These are phyloP conservation scores for Penelope pileata DNA, from an alignment of 2,113 vertebrate species.

Conservation along the genomic window DNA sequence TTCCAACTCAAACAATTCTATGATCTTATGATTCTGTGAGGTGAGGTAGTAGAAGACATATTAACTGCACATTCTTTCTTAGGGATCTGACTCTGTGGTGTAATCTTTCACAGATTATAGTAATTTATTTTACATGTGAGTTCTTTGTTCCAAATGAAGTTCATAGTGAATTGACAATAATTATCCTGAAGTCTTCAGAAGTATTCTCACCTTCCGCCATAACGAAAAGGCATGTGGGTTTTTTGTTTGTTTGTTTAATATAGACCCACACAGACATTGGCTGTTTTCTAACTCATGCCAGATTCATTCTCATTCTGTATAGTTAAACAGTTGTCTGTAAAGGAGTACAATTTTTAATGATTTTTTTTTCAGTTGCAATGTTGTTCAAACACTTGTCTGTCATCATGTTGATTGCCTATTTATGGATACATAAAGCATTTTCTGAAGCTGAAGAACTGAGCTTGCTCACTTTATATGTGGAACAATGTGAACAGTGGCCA, in stretches of 20 bases:
- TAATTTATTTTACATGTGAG: neutral
- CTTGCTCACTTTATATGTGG: neutral
- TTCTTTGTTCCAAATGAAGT: neutral
- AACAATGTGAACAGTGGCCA: neutral
- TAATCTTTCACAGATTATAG: neutral
- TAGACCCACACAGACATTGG: neutral
- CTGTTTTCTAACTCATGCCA: neutral
- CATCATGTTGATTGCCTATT: neutral
- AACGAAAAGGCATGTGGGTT: neutral
- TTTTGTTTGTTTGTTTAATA: neutral
- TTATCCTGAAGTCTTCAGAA: neutral
- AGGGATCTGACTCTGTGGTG: neutral
- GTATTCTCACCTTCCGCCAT: rapidly evolving
- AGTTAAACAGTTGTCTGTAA: neutral
- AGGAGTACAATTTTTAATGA: neutral
- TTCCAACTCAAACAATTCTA: no score
- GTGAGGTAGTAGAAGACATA: no score
- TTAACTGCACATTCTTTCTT: no score
- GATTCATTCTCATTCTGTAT: neutral
- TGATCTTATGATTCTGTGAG: no score
- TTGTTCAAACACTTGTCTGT: neutral
- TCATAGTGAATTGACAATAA: neutral
- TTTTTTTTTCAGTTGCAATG: neutral
- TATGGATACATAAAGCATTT: neutral
- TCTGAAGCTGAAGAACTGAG: neutral